Base-by-base conservation (phyloP, 2,888 invertebrate species). In the Mayetiola destructor region DNA sequence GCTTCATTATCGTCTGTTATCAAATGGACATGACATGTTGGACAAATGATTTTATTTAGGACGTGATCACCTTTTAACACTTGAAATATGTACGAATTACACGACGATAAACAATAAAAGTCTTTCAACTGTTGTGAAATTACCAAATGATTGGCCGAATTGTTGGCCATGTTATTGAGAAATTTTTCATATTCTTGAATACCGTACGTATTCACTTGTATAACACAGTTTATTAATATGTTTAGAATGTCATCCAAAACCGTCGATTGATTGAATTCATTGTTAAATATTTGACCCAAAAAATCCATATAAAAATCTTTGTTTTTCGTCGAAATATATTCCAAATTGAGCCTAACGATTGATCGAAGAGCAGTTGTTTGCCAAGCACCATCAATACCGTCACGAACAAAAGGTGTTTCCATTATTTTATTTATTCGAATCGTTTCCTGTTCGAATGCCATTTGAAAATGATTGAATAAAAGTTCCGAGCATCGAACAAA, bases 281-380 rank as follows among this genome's bases (percentile, higher is more conserved):
- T 27, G 27, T n/a, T 27, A 27, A 23, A 48, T n/a, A 48, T 48
- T 27, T 48, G 48, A 2, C 48, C 48, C n/a, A 48, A n/a, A 27
- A 48, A n/a, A 27, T 48, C 48, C 48, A 48, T 48, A 16, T 27
- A 48, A 48, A 48, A 16, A n/a, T 48, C 48, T 9, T 27, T 48
- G 16, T 48, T 48, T 16, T 48, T 48, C 3, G 48, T 48, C n/a
- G 29, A 48, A 48, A 48, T 48, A 9, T 48, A n/a, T 12, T 48
- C 27, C 9, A 48, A 27, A 48, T 48, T 48, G 27, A 48, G n/a
- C n/a, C 48, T n/a, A 27, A 27, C 48, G 6, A 48, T n/a, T 16
- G 27, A n/a, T 48, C 27, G 48, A 2, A 48, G n/a, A 3, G 9
- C 27, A 27, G n/a, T 2, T 20, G 23, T 27, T 48, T 48, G 48